phyloP scores from a whole-genome alignment of 2,797 vertebrate species.

The Siniperca undulata region DNA sequence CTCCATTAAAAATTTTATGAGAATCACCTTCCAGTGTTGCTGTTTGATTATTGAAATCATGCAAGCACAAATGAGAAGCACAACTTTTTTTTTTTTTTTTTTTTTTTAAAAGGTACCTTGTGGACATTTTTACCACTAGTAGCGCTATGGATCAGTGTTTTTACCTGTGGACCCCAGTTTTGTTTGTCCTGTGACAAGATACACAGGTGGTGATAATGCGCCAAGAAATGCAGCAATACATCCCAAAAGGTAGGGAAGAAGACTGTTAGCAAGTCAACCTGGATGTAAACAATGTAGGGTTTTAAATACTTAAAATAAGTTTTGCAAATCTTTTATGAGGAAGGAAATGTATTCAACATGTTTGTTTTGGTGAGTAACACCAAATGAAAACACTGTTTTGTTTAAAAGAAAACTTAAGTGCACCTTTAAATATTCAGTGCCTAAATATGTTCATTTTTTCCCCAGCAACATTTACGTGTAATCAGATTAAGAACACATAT shows the following conservation, averaged over 20 bases:
- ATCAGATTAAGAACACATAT: background rate
- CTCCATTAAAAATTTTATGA: conserved; percentile 88
- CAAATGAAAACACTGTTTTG: no score
- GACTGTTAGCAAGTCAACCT: background rate
- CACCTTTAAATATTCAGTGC: background rate
- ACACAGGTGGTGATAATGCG: background rate
- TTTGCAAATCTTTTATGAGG: background rate
- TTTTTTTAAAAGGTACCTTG: background rate
- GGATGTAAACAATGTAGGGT: background rate
- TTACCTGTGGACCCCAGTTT: background rate
- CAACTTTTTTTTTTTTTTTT: no score
- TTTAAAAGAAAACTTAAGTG: background rate
- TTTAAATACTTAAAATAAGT: background rate
- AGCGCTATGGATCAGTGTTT: no score
- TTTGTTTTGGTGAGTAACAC: background rate
- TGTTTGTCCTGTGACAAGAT: background rate
- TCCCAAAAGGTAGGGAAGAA: background rate
- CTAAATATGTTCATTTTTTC: no score
- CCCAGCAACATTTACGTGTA: background rate
- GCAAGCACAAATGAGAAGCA: background rate
- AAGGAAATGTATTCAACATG: background rate
- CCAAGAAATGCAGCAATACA: background rate
- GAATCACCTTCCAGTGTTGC: conserved; percentile 47
- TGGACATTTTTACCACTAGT: background rate
- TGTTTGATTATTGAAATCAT: conserved; percentile 28